Evolutionary conservation across 2,888 invertebrate species (phyloP).

Genomic region (Drosophila mimica): DNA sequence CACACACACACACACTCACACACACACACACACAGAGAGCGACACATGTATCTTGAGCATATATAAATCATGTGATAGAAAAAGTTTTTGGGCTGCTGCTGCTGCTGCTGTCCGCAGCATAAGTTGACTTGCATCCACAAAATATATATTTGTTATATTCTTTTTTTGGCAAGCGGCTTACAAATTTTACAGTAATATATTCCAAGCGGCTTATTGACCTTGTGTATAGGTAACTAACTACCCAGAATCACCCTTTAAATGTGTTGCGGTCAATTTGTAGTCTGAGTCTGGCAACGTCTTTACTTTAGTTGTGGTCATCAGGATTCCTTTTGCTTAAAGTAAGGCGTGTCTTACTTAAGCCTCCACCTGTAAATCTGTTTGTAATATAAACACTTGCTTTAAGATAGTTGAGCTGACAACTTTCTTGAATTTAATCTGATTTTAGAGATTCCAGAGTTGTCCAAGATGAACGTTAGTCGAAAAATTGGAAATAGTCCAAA

Average conservation of each 20-base stretch:
- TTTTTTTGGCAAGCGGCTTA: conserved; percentile 64
- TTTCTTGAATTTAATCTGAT: neutral
- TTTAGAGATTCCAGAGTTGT: neutral
- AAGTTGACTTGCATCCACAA: conserved; percentile 51
- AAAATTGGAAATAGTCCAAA: neutral
- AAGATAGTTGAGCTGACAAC: neutral
- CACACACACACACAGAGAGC: neutral
- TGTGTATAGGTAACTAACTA: conserved; percentile 32
- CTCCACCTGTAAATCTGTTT: neutral
- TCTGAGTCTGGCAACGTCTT: conserved; percentile 36
- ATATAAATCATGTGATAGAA: conserved; percentile 65
- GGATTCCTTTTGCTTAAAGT: conserved; percentile 2
- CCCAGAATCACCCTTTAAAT: neutral
- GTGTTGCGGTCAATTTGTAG: conserved; percentile 47
- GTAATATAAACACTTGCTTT: neutral
- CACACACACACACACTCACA: conserved; percentile 20
- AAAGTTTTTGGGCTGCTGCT: conserved; percentile 37
- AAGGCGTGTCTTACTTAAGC: no score
- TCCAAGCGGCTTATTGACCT: conserved; percentile 73
- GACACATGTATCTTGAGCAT: conserved; percentile 15
- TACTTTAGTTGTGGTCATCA: conserved; percentile 60
- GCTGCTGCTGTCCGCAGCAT: conserved; percentile 55
- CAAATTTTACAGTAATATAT: conserved; percentile 58
- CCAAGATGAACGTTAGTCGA: neutral
- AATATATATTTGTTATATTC: conserved; percentile 30